Evolutionary conservation across 2,113 vertebrate species (phyloP).

Genomic region (Malaclemys terrapin): DNA sequence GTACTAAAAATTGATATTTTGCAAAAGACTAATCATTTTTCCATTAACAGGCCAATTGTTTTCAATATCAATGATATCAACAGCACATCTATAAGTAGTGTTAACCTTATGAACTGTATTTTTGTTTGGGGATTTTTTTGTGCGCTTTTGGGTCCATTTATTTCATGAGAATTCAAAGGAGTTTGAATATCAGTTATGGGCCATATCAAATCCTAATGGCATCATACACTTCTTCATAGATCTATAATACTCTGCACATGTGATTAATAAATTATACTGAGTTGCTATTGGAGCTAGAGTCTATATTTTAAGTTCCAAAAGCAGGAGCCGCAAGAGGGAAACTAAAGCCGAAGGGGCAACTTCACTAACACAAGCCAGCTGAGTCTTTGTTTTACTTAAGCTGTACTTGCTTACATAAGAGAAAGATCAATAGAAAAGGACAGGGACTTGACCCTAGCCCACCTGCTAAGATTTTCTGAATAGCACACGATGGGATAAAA

Average conservation of each 20-base stretch:
- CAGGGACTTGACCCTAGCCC: not conserved
- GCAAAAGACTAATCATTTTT: not conserved
- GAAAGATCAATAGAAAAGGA: constrained; percentile 6
- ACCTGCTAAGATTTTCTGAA: constrained; percentile 22
- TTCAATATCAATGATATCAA: not conserved
- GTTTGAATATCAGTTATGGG: not conserved
- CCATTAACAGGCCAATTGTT: not conserved
- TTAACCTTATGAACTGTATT: not conserved
- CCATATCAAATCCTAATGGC: not conserved
- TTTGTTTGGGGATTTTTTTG: not conserved
- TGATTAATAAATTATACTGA: not conserved
- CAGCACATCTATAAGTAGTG: not conserved
- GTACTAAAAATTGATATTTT: not conserved
- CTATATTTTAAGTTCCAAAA: not conserved
- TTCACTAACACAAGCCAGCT: not conserved
- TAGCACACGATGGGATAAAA: not conserved
- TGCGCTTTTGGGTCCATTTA: not conserved
- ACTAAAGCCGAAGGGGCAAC: not conserved
- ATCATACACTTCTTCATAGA: not conserved
- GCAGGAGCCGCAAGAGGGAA: not conserved
- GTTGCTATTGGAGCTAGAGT: not conserved
- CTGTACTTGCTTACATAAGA: not conserved
- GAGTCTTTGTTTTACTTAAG: not conserved
- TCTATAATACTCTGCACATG: not conserved
- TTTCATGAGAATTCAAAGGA: not conserved